Evolutionary conservation across 2,888 invertebrate species (phyloP).

Genomic region (Philaethria dido): DNA sequence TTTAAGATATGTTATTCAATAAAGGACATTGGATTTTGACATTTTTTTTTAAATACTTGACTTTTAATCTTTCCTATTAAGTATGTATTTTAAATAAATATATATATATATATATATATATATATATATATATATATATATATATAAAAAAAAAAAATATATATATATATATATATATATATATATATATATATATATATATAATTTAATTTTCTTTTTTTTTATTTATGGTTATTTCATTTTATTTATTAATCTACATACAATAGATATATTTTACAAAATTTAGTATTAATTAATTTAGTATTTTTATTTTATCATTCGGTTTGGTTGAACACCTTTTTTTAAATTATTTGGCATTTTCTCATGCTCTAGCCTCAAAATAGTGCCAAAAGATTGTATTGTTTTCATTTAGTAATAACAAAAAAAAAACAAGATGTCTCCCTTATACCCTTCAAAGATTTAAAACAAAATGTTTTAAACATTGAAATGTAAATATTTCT

Average conservation of each 20-base stretch:
- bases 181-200: too few relatives aligned
- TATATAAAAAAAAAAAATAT: too few relatives aligned
- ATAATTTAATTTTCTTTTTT: too few relatives aligned
- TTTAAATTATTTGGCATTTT: not conserved
- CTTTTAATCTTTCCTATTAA: constrained; percentile 9
- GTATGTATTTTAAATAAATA: not conserved
- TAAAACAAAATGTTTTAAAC: constrained; percentile 1
- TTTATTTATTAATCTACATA: too few relatives aligned
- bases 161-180: too few relatives aligned
- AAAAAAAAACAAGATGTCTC: not conserved
- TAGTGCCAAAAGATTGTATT: constrained; percentile 5
- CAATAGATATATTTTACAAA: too few relatives aligned
- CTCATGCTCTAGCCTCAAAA: not conserved
- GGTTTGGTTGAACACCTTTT: not conserved
- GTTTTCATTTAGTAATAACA: not conserved
- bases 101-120: too few relatives aligned
- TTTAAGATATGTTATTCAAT: constrained; percentile 32
- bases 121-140: too few relatives aligned
- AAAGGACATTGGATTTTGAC: constrained; percentile 20
- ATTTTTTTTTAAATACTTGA: constrained; percentile 22
- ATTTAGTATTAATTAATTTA: too few relatives aligned
- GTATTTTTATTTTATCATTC: not conserved
- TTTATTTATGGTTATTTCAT: too few relatives aligned
- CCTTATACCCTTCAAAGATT: not conserved
- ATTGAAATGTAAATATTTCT: constrained; percentile 17